Conservation (phyloP, 2,113 vertebrate genomes). For the Macrotis lagotis region DNA sequence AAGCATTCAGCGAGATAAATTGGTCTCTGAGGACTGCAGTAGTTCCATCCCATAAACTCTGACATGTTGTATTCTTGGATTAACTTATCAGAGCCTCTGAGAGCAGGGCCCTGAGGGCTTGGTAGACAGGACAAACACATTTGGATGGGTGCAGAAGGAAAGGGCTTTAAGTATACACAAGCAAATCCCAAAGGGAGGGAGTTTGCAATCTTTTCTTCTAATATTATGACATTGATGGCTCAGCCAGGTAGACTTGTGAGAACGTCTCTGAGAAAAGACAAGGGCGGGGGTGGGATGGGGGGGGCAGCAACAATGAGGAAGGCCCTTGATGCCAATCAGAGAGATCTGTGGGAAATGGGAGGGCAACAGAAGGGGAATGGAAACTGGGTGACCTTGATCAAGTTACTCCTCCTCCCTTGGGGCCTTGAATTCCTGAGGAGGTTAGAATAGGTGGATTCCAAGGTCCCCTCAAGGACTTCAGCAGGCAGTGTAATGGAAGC, state of each 20-base stretch:
- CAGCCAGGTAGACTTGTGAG: neutral
- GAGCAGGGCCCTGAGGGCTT: neutral
- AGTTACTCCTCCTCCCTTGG: neutral
- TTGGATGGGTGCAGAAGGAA: neutral
- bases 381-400: neutral
- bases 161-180: neutral
- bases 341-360: neutral
- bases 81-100: conserved; percentile 16
- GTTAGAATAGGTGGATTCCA: neutral
- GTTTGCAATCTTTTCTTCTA: neutral
- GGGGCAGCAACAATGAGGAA: neutral
- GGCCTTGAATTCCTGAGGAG: neutral
- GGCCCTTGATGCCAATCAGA: neutral
- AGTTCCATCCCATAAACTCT: neutral
- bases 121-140: neutral
- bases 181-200: neutral
- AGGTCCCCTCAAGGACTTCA: neutral
- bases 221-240: neutral
- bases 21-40: neutral
- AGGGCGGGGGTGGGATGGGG: neutral
- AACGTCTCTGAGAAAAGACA: neutral
- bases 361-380: neutral
- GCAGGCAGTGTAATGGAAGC: neutral
- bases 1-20: neutral
- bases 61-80: neutral